Percentiles rank a stretch among this genome's conserved stretches.
These are phyloP conservation scores for Amphipoea oculea DNA, from an alignment of 2,888 invertebrate genomes.

Conservation along the genomic window DNA sequence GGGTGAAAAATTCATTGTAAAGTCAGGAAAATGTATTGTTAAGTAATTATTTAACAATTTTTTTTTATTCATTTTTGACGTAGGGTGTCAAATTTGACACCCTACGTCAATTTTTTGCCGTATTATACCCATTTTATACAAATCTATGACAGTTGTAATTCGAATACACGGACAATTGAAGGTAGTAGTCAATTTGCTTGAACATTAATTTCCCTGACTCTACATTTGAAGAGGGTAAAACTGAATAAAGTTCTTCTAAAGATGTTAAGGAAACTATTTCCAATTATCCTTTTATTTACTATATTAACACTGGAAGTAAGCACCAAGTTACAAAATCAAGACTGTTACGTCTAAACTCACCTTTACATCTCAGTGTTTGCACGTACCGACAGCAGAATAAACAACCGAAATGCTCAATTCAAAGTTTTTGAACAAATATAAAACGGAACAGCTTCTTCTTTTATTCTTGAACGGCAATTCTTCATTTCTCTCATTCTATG, in stretches of 20 bases:
- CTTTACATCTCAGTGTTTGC: constrained; percentile 37
- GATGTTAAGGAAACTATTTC: not conserved
- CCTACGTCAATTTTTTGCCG: too few relatives aligned
- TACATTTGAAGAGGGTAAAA: not conserved
- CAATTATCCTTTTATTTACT: too few relatives aligned
- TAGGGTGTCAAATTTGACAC: too few relatives aligned
- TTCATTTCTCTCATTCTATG: constrained; percentile 19
- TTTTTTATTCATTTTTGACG: too few relatives aligned
- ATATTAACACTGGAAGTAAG: not conserved
- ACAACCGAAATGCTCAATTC: constrained; percentile 23
- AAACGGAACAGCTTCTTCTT: constrained; percentile 14
- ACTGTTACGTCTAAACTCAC: constrained; percentile 22
- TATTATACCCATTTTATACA: too few relatives aligned
- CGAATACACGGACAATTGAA: too few relatives aligned
- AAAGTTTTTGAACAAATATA: constrained; percentile 45
- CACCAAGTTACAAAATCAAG: constrained; percentile 4
- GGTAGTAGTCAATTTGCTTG: too few relatives aligned
- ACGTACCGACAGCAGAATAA: constrained; percentile 52
- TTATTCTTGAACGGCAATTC: constrained; percentile 24
- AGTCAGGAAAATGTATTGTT: too few relatives aligned
- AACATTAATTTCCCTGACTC: not conserved
- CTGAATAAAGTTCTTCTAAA: not conserved
- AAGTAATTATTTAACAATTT: too few relatives aligned
- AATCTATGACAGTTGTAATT: too few relatives aligned
- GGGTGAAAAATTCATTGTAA: too few relatives aligned